Percentiles rank a stretch among this genome's conserved stretches.
Evolutionary conservation across 1,140 invertebrate genomes (phyloP).

Genomic region (Pogonognathellus flavescens): DNA sequence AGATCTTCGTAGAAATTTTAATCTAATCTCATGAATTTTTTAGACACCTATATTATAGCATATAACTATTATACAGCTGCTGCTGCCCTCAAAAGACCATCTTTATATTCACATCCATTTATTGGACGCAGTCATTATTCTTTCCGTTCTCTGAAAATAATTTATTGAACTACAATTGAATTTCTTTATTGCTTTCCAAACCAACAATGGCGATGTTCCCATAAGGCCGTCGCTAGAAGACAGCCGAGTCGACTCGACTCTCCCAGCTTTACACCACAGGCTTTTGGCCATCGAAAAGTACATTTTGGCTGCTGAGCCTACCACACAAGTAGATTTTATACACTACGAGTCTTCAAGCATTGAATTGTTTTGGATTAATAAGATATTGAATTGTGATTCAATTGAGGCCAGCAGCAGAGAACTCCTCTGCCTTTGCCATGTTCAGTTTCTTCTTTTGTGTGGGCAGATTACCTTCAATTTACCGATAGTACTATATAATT

Average conservation of each 20-base stretch:
- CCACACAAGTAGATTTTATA: slow-evolving; percentile 11
- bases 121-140: neutral
- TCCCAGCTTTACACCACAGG: too few relatives aligned
- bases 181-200: slow-evolving; percentile 26
- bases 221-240: neutral
- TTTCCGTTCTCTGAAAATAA: neutral
- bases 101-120: neutral
- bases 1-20: neutral
- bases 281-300: neutral
- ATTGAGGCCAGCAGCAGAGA: slow-evolving; percentile 36
- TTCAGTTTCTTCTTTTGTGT: slow-evolving; percentile 15
- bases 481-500: neutral
- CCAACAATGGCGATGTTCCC: slow-evolving; percentile 11
- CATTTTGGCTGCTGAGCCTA: neutral
- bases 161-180: slow-evolving; percentile 24
- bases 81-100: slow-evolving; percentile 16
- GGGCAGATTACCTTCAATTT: slow-evolving; percentile 35
- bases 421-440: slow-evolving; percentile 15
- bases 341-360: neutral
- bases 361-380: neutral
- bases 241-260: neutral
- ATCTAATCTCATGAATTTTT: slow-evolving; percentile 18
- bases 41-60: neutral
- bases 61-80: neutral
- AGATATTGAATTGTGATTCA: slow-evolving; percentile 44